Base-by-base conservation (phyloP, 2,888 invertebrate genomes). In the Oegoconia quadripuncta region DNA sequence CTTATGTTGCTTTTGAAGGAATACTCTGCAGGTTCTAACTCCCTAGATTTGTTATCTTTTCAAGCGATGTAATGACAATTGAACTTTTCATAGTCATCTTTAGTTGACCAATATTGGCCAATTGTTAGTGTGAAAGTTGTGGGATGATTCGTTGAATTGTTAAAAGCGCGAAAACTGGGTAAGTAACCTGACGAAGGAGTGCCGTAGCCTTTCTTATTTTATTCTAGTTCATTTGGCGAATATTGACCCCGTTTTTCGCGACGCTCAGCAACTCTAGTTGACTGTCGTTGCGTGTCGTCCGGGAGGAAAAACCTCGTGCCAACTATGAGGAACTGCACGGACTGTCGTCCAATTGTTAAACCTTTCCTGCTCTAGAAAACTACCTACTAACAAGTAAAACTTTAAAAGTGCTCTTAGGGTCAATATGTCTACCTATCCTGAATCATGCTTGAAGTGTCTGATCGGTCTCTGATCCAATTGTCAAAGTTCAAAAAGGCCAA, bases 71-170 rank as follows among this genome's bases (percentile, higher is more conserved):
- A 17, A 13, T 12, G 17, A 11, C 8, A 16, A 13, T 14, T 32
- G 20, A 12, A 32, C 22, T 23, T 27, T 39, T 34, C 22, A 16
- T 17, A 36, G 32, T 29, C 29, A 41, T 41, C 35, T 59, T 54
- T 52, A 60, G 52, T 56, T 52, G 52, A n/a, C 48, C 53, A 59
- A 57, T 55, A 60, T 59, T 59, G 59, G 59, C 56, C 58, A 59
- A 63, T 62, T 61, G 67, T 58, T 67, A 82, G 84, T 83, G n/a
- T n/a, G 84, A 86, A 86, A 86, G 86, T 83, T 73, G 71, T 75
- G 73, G 74, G 79, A 76, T 74, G 76, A 79, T 82, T 79, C 74
- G 72, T 76, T 76, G 79, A 80, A 80, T 76, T 78, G 79, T 82
- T 80, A 83, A 80, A 80, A 78, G 71, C 74, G 64, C 69, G 70